Evolutionary conservation across 2,113 vertebrate genomes (phyloP).

Genomic region (Ophthalmolycus amberensis): DNA sequence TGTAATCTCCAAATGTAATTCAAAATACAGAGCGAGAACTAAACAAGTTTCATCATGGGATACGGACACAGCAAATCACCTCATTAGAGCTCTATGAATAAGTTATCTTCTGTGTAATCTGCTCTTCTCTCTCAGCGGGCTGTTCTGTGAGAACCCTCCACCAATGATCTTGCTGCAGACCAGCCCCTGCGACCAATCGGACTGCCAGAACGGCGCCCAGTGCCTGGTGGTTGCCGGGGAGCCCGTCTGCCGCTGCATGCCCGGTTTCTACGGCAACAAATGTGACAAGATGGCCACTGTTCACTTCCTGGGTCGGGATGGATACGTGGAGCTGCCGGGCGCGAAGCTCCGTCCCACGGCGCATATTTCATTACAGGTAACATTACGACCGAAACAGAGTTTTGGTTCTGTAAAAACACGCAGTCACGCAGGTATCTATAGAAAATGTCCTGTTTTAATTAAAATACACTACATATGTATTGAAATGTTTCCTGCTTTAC

Average conservation of each 20-base stretch:
- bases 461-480: not conserved
- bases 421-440: not conserved
- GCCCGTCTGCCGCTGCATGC: conserved; percentile 93
- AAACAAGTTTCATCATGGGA: conserved; percentile 22
- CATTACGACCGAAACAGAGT: not conserved
- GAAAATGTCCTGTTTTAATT: not conserved
- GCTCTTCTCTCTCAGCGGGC: conserved; percentile 84
- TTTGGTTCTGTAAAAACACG: not conserved
- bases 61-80: conserved; percentile 27
- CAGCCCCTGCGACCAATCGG: conserved; percentile 94
- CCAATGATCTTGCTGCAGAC: conserved; percentile 99
- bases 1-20: not conserved
- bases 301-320: conserved; percentile 95
- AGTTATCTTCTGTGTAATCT: conserved; percentile 25
- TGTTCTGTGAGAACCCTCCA: conserved; percentile 93
- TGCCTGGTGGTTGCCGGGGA: conserved; percentile 92
- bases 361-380: conserved; percentile 97
- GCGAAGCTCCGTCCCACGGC: conserved; percentile 90
- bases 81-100: conserved; percentile 40
- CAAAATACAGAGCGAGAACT: conserved; percentile 3
- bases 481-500: not conserved
- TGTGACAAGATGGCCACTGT: conserved; percentile 95
- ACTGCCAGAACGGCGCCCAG: conserved; percentile 94
- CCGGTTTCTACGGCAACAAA: conserved; percentile 91
- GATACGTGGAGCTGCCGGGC: conserved; percentile 90